A percentile compares a stretch with the other conserved stretches of the same genome.
Evolutionary conservation across 2,113 vertebrate genomes (phyloP).

Genomic region (Otolemur garnettii): DNA sequence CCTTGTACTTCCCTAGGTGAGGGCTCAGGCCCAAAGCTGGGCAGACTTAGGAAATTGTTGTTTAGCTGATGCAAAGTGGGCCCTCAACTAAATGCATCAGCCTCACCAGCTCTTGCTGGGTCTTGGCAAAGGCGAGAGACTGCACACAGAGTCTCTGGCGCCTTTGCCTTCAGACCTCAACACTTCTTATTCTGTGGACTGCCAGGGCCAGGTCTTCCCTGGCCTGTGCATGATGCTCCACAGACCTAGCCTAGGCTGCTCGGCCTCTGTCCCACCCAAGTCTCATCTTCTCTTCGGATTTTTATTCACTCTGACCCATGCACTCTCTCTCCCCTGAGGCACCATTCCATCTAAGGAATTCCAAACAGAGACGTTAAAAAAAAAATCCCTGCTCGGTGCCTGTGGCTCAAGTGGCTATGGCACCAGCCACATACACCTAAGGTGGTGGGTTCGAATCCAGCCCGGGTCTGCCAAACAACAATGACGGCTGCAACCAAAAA

Average conservation of each 20-base stretch:
- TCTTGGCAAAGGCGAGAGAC: slow-evolving; percentile 53
- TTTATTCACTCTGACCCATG: background rate
- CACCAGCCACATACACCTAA: too few relatives aligned
- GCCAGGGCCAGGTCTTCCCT: background rate
- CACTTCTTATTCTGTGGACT: background rate
- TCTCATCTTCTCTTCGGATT: background rate
- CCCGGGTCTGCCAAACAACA: too few relatives aligned
- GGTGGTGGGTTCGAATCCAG: too few relatives aligned
- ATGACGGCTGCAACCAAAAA: too few relatives aligned
- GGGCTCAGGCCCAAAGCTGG: slow-evolving; percentile 33
- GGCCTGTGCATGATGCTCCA: background rate
- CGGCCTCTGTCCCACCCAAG: background rate
- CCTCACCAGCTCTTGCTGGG: background rate
- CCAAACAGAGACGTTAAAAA: background rate
- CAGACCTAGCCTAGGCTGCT: background rate
- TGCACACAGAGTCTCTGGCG: slow-evolving; percentile 59
- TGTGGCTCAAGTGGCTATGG: too few relatives aligned
- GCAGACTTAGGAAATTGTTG: background rate
- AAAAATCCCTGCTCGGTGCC: too few relatives aligned
- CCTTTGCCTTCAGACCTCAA: background rate
- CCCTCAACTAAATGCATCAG: background rate
- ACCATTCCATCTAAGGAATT: background rate
- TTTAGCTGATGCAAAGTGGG: slow-evolving; percentile 17
- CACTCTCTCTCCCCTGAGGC: background rate
- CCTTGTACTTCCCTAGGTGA: background rate